Evolutionary conservation across 2,888 invertebrate species (phyloP).

Genomic region (Pandemis corylana): DNA sequence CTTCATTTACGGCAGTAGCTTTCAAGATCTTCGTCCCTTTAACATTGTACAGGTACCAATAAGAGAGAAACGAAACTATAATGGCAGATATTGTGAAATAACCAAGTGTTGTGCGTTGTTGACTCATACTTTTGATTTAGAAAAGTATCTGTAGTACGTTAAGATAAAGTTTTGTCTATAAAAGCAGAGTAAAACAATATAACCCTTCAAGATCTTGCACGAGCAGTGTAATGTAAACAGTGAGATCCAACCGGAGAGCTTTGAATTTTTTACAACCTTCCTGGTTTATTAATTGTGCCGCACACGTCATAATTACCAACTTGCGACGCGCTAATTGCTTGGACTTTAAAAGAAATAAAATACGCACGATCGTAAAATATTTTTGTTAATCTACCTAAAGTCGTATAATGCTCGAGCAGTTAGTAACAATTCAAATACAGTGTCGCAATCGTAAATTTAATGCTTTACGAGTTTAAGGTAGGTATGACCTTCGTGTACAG

Average conservation of each 20-base stretch:
- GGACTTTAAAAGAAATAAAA: conserved; percentile 3
- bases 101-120: not conserved
- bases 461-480: not conserved
- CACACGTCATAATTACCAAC: not conserved
- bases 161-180: not conserved
- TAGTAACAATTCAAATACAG: not conserved
- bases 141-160: not conserved
- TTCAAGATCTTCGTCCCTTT: not conserved
- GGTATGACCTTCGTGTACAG: not conserved
- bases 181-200: not conserved
- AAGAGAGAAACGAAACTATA: not conserved
- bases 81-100: not conserved
- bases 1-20: not conserved
- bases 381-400: not conserved
- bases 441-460: conserved; percentile 6
- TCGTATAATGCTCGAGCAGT: not conserved
- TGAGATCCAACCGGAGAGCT: not conserved
- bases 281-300: conserved; percentile 1
- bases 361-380: not conserved
- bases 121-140: not conserved
- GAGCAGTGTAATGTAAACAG: not conserved
- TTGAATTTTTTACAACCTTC: conserved; percentile 4
- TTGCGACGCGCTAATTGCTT: conserved; percentile 12
- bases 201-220: not conserved
- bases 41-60: not conserved